These are phyloP conservation scores for Vespertilio murinus DNA, from an alignment of 2,797 vertebrate genomes.

Conservation along the genomic window DNA sequence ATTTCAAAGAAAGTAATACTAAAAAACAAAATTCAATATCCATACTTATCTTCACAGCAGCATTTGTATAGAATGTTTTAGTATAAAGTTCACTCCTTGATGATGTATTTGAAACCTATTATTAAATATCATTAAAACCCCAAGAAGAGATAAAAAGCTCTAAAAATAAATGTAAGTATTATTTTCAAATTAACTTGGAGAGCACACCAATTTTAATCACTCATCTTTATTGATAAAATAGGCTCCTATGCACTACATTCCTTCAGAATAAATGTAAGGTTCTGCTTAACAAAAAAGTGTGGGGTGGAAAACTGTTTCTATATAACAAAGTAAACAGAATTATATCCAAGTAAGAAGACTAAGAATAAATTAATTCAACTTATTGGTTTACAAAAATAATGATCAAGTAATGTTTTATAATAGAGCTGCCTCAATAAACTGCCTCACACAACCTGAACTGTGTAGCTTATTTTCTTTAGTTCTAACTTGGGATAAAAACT, in stretches of 20 bases:
- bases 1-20: neutral
- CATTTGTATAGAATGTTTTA: neutral
- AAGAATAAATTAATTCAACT: conserved; percentile 82
- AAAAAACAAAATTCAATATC: neutral
- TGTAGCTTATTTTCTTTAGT: conserved; percentile 28
- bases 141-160: neutral
- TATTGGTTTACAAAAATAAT: conserved; percentile 83
- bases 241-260: conserved; percentile 80
- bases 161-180: neutral
- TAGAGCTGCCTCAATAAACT: conserved; percentile 80
- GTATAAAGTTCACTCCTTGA: neutral
- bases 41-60: neutral
- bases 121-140: neutral
- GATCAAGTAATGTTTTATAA: conserved; percentile 81
- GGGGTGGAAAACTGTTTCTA: conserved; percentile 79
- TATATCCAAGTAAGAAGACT: conserved; percentile 60
- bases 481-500: conserved; percentile 49
- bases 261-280: conserved; percentile 75
- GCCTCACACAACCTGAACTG: conserved; percentile 57
- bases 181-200: conserved; percentile 50
- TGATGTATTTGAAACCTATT: neutral
- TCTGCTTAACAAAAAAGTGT: conserved; percentile 78
- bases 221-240: conserved; percentile 86
- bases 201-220: conserved; percentile 60
- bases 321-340: conserved; percentile 73